Base-by-base conservation (phyloP, 2,888 invertebrate species). In the Mythimna lalbum region DNA sequence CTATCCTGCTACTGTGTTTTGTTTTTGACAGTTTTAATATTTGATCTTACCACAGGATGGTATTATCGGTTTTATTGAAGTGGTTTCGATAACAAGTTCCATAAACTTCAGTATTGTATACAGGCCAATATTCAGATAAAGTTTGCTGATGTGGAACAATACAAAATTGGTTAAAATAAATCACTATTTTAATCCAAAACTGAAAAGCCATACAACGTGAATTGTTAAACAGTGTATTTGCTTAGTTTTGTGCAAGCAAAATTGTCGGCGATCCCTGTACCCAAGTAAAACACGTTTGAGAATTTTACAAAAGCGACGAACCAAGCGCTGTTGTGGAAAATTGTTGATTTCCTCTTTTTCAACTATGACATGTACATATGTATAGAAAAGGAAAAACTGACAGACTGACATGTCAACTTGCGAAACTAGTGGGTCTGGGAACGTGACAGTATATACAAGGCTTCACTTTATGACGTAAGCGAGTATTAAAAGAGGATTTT, bases 221-320 rank as follows among this genome's bases (percentile, higher is more conserved):
- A 33, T 50, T n/a, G 4, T 12, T 31, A 52, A 62, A 57, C 31
- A 27, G 12, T 27, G 21, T 39, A 39, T 63, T 49, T 57, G 9
- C 49, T 55, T 59, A 27, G 55, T 56, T 55, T 12, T 43, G 14
- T 39, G 39, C 33, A 27, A 39, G 33, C 27, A 27, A 43, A 63
- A 55, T 69, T 75, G 49, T 75, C 59, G 19, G 12, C 23, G n/a
- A 50, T 21, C 50, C 10, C n/a, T 19, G n/a, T 10, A 56, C 12
- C 27, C 14, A 31, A 14, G 10, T 23, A 4, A 49, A 63, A 47
- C 56, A 69, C 12, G 31, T 52, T 69, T 17, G 52, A 33, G 49
- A 53, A 21, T 60, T 63, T 70, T 5, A 63, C 49, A 60, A 70
- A 23, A 59, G 23, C 36, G 21, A n/a, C 21, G 9, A 31, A 47